Percentiles rank a stretch among this genome's conserved stretches.
These are phyloP conservation scores for Sardina pilchardus DNA, from an alignment of 2,113 vertebrate genomes.

Conservation along the genomic window DNA sequence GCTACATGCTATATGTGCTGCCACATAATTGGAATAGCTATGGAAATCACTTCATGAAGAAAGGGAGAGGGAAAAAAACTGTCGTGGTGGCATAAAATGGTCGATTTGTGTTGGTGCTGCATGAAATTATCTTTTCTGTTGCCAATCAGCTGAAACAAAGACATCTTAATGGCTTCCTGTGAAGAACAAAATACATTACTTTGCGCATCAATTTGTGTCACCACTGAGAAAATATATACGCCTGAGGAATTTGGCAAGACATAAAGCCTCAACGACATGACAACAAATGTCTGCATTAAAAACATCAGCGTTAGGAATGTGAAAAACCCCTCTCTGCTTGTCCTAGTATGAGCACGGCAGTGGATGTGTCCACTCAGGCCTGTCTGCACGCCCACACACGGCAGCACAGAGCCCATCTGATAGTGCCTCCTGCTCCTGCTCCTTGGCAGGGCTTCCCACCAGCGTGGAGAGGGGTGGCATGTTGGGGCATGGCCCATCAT, in stretches of 20 bases:
- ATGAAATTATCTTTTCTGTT: constrained; percentile 44
- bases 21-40: constrained; percentile 47
- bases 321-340: not conserved
- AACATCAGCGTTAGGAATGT: not conserved
- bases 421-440: not conserved
- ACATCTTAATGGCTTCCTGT: constrained; percentile 41
- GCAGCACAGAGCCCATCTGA: not conserved
- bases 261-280: constrained; percentile 9
- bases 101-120: constrained; percentile 40
- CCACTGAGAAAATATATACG: not conserved
- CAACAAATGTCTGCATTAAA: constrained; percentile 38
- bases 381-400: not conserved
- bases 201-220: constrained; percentile 28
- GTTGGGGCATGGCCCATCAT: not conserved
- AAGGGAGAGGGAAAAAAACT: constrained; percentile 25
- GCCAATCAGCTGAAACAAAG: constrained; percentile 41
- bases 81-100: constrained; percentile 35
- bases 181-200: constrained; percentile 17
- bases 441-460: not conserved
- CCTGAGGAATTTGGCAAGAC: constrained; percentile 20
- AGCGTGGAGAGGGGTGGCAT: not conserved
- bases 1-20: constrained; percentile 29
- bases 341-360: not conserved
- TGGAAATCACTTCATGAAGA: constrained; percentile 50
- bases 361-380: no score